These are phyloP conservation scores for Leptosomus discolor DNA, from an alignment of 2,113 vertebrate genomes.

Conservation along the genomic window DNA sequence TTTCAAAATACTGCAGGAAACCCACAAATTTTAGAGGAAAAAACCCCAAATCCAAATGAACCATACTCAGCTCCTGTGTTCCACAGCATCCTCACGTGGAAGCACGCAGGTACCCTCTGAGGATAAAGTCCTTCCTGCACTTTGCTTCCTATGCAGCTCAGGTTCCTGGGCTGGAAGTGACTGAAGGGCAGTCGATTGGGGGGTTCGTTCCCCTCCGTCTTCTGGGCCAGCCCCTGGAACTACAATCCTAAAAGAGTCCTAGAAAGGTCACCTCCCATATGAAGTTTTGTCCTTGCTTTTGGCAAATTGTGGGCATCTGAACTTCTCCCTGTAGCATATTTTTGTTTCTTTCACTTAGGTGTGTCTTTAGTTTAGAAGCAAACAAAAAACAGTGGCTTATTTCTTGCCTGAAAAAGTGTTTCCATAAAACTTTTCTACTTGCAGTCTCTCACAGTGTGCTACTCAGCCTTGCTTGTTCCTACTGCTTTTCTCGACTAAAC, in stretches of 20 bases:
- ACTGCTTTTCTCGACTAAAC: neutral
- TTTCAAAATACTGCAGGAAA: neutral
- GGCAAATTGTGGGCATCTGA: neutral
- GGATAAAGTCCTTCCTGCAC: neutral
- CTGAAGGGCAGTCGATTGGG: neutral
- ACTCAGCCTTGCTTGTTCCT: neutral
- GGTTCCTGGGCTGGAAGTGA: neutral
- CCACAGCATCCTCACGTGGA: neutral
- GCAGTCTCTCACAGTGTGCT: neutral
- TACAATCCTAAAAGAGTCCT: neutral
- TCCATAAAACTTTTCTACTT: neutral
- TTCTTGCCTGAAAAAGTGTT: neutral
- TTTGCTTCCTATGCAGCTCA: neutral
- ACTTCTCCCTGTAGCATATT: neutral
- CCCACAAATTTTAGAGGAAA: neutral
- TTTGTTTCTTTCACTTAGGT: neutral
- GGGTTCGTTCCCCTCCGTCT: rapidly evolving
- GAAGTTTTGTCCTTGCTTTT: neutral
- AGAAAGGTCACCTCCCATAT: neutral
- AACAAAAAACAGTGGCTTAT: neutral
- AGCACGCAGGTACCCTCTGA: neutral
- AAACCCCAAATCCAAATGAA: neutral
- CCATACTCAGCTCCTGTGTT: neutral
- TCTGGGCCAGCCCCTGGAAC: neutral
- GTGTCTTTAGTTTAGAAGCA: neutral